Base-by-base conservation (phyloP, 2,888 invertebrate genomes). In the Linnaemya tessellans region DNA sequence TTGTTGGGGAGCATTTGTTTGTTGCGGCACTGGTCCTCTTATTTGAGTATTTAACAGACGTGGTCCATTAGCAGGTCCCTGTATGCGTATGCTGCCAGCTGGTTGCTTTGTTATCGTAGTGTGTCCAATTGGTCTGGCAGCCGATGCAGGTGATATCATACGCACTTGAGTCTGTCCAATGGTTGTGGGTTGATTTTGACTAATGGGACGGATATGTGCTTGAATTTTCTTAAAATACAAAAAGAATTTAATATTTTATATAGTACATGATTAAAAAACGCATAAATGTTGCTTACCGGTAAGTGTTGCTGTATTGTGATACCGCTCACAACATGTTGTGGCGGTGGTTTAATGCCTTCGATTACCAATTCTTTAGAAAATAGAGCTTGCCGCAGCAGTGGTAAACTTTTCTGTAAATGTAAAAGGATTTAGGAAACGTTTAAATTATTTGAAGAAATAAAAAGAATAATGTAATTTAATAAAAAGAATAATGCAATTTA, bases 261-360 rank as follows among this genome's bases (percentile, higher is more conserved):
- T n/a, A n/a, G n/a, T n/a, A n/a, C 20, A 30, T 30, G 18, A 10
- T 18, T 41, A 49, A 56, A 56, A 43, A 2, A 13, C 0, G 10
- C 62, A 20, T 5, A 41, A 51, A 30, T 4, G 15, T 10, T 30
- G 80, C 89, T 90, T 89, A 93, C 93, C 84, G 93, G 93, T 87
- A 93, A 89, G 87, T 92, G 92, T 43, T 90, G 91, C 46, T 91
- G 90, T 74, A 92, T 88, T 65, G 91, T 90, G 70, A 90, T 89
- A 90, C 94, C 94, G 54, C 96, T 95, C 67, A 96, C 94, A 85
- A 95, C 95, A 86, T 96, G 92, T 86, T 92, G 94, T 25, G 97
- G 96, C 18, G 98, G 99, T 11, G 98, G 97, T 91, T 96, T 96
- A 89, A 99, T 98, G 15, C 99, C 99, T 88, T 99, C 98, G 89